Percentiles rank a stretch among this genome's conserved stretches.
phyloP scores from a whole-genome alignment of 2,113 vertebrate genomes.

The Australoheros scitulus region DNA sequence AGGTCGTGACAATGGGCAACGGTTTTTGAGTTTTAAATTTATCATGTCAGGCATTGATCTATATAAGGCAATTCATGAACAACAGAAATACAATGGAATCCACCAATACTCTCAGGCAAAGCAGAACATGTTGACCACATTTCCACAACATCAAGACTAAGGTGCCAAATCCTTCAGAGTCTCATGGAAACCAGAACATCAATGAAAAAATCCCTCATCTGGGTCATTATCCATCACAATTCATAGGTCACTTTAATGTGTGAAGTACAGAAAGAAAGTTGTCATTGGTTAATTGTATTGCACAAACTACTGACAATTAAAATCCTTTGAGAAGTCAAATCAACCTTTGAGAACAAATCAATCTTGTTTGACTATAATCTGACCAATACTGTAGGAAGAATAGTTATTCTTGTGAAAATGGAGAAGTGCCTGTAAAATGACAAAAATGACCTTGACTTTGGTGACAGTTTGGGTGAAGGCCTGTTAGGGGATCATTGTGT shows the following conservation, averaged over 20 bases:
- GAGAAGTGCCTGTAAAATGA: background rate
- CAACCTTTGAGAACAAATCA: background rate
- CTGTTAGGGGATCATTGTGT: background rate
- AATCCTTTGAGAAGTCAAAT: background rate
- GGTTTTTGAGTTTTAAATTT: slow-evolving; percentile 21
- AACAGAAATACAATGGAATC: background rate
- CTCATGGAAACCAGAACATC: background rate
- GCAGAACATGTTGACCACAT: background rate
- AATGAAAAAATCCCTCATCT: background rate
- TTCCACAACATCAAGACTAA: slow-evolving; percentile 18
- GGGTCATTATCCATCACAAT: background rate
- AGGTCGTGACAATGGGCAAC: background rate
- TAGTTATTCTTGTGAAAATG: background rate
- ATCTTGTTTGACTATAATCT: background rate
- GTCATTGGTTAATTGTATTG: too few species aligned
- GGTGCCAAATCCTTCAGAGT: slow-evolving; percentile 57
- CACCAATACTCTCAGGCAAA: background rate
- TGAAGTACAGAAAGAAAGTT: too few species aligned
- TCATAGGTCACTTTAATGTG: background rate
- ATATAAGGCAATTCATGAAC: slow-evolving; percentile 14
- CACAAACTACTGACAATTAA: background rate
- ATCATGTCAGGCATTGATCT: slow-evolving; percentile 1
- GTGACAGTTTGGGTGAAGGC: background rate
- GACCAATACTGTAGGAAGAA: background rate
- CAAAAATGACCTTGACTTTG: background rate